phyloP scores from a whole-genome alignment of 2,888 invertebrate species.

The Amiota mariae region DNA sequence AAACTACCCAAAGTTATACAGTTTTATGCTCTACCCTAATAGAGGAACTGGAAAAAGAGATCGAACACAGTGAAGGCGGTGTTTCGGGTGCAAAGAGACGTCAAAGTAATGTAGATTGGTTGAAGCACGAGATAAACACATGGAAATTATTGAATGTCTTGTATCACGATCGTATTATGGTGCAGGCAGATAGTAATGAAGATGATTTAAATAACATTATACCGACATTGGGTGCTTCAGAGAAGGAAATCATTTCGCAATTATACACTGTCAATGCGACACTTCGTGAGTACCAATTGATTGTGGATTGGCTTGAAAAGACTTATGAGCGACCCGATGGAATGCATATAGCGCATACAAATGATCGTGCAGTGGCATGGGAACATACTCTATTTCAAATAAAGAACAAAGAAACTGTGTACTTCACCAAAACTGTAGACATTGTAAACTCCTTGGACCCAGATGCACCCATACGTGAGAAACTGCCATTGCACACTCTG shows the following conservation, averaged over 20 bases:
- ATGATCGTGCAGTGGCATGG: constrained; percentile 90
- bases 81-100: constrained; percentile 41
- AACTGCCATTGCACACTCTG: constrained; percentile 86
- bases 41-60: constrained; percentile 62
- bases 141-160: constrained; percentile 90
- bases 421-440: constrained; percentile 76
- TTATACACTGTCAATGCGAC: constrained; percentile 76
- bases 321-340: constrained; percentile 79
- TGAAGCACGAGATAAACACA: constrained; percentile 89
- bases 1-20: constrained; percentile 65
- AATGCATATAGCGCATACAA: constrained; percentile 80
- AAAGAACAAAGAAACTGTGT: constrained; percentile 75
- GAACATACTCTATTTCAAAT: constrained; percentile 91
- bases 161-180: constrained; percentile 84
- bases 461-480: constrained; percentile 88
- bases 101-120: constrained; percentile 72
- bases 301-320: constrained; percentile 94
- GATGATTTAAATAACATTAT: constrained; percentile 70
- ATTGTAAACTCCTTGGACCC: constrained; percentile 87
- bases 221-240: constrained; percentile 74
- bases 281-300: constrained; percentile 83
- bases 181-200: constrained; percentile 61
- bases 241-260: constrained; percentile 74
- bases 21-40: constrained; percentile 62
- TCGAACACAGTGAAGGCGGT: constrained; percentile 46